Evolutionary conservation across 2,888 invertebrate genomes (phyloP), one percentile per base, ranked within the genome.

Genomic region (Macaria notata): DNA sequence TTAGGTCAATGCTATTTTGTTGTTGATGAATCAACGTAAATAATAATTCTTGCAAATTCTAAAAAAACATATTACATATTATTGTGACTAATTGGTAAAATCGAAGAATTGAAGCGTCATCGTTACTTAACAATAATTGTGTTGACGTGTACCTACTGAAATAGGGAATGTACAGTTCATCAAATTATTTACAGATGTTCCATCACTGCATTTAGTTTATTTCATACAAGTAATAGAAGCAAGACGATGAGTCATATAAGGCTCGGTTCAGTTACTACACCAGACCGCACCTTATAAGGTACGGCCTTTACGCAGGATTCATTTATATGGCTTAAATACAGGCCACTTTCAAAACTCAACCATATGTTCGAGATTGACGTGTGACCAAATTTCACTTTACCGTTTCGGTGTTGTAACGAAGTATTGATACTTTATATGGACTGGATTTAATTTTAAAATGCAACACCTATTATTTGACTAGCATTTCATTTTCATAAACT

Each of bases 351-450:
- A 88, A 84, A 84, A 88, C 78, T 72, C 67, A 66, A 69, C 90
- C 90, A 90, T 88, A 88, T 90, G 90, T 84, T 88, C 79, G 63
- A 81, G 83, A 86, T 86, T 88, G 87, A 84, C 81, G 78, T 75
- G 75, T 81, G 78, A 75, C 79, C 79, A 83, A 87, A 86, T 86
- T 88, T 88, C 85, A 79, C 83, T 82, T 73, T 55, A 59, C 61
- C 55, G 51, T 63, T 57, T 62, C 57, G 45, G 51, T 19, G 50
- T 54, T 46, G 33, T 9, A 41, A 29, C 43, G 47, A 52, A 58
- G 49, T 53, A 43, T 49, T 58, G 45, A 54, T 52, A 43, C 44
- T 56, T 9, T 50, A 30, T 49, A 58, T 4, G 61, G 52, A 46
- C 54, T 31, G 46, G 36, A 55, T 54, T 54, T 54, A 31, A 60